Evolutionary conservation across 2,797 vertebrate species (phyloP), one percentile per base, ranked within the genome.

Genomic region (Pyrrhura leucotis): DNA sequence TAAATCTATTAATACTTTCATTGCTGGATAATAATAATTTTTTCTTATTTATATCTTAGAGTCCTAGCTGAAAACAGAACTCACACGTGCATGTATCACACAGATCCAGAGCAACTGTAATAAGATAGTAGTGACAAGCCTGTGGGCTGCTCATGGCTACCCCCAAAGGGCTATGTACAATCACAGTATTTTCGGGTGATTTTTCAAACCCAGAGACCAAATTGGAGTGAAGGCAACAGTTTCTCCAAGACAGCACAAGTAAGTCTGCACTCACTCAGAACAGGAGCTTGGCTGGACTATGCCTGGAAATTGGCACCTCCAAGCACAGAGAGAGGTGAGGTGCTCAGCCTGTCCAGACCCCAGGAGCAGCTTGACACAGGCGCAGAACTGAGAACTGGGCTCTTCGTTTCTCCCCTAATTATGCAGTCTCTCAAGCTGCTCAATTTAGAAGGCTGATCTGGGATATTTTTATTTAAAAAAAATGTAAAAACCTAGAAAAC

Each of bases 361-460:
- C 7, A 28, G 25, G 9, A 50, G 7, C 17, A 59, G 39, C 10
- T 59, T 0, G 0, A 9, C 9, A 10, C 14, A 50, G 22, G 13
- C 12, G 3, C 1, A 75, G 56, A 65, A 86, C 22, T 65, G 47
- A 80, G 40, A 89, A 72, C 29, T 19, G 13, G 3, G 13, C 3
- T 91, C 3, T 74, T 10, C 13, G 81, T 83, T 84, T 65, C 31
- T 51, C 56, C n/a, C 13, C 9, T 18, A 82, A 22, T 37, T 14
- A 48, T n/a, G 17, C 50, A 89, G 18, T 31, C 16, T 76, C 39
- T 90, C 9, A 58, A 67, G 37, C 2, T n/a, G 56, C 51, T 2
- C 31, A 29, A 25, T 31, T 88, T 21, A 53, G 8, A 63, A 75
- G 69, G 35, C 9, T 84, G 19, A 6, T 48, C 35, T 45, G 7